These are phyloP conservation scores for Salminus brasiliensis DNA, from an alignment of 2,113 vertebrate genomes.

Conservation along the genomic window DNA sequence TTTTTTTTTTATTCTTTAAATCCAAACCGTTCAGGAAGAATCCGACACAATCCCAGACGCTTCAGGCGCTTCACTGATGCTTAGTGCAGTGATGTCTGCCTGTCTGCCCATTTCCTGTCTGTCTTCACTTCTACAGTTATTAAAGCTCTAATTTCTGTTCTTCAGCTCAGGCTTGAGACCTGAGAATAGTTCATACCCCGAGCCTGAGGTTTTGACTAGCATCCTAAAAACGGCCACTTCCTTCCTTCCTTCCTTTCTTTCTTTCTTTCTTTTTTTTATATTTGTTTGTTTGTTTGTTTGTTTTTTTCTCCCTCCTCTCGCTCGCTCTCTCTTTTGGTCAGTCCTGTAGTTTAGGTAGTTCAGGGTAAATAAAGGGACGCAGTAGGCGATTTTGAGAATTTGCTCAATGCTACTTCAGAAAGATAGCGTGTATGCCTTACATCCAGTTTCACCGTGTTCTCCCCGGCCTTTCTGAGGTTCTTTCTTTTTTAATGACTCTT, in stretches of 20 bases:
- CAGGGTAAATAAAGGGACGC: too few relatives aligned
- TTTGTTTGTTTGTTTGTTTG: too few relatives aligned
- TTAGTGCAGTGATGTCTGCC: neutral
- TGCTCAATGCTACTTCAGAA: neutral
- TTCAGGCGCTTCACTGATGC: neutral
- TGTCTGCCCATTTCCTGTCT: neutral
- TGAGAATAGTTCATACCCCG: neutral
- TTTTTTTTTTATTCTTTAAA: slow-evolving; percentile 61
- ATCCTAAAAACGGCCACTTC: too few relatives aligned
- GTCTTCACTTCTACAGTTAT: neutral
- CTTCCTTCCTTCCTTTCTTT: neutral
- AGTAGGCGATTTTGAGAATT: neutral
- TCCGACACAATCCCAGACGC: neutral
- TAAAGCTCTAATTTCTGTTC: neutral
- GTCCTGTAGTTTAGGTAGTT: too few relatives aligned
- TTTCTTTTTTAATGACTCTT: neutral
- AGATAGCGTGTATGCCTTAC: slow-evolving; percentile 37
- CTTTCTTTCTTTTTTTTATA: too few relatives aligned
- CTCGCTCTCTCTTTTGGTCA: too few relatives aligned
- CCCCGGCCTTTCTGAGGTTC: neutral
- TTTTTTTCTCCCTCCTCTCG: too few relatives aligned
- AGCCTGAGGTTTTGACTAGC: too few relatives aligned
- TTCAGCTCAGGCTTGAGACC: neutral
- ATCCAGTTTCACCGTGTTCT: slow-evolving; percentile 25
- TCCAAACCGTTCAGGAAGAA: neutral